A percentile compares a stretch with the other conserved stretches of the same genome.
Evolutionary conservation across 2,888 invertebrate species (phyloP).

Genomic region (Anoncus sp.): DNA sequence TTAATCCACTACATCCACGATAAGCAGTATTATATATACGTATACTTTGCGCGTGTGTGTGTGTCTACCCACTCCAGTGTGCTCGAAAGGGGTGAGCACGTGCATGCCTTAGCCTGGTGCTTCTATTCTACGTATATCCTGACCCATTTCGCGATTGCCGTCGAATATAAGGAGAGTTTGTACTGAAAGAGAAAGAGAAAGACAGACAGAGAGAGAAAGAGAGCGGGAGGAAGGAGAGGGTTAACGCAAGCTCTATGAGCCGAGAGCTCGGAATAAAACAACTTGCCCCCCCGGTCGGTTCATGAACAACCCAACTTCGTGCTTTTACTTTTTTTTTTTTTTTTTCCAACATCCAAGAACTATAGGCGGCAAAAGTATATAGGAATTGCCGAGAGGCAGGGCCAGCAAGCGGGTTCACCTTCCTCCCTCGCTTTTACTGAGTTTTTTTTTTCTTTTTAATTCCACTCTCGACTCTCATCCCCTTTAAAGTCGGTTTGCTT

Average conservation of each 20-base stretch:
- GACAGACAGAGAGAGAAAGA: too few species aligned
- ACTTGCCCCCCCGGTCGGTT: constrained; percentile 8
- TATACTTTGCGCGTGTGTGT: constrained; percentile 2
- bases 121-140: constrained; percentile 69
- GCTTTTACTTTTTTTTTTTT: constrained; percentile 26
- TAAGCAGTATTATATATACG: background rate
- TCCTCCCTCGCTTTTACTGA: constrained; percentile 8
- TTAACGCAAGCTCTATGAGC: constrained; percentile 34
- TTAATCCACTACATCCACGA: constrained; percentile 9
- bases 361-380: constrained; percentile 25
- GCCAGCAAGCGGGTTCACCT: constrained; percentile 21
- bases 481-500: constrained; percentile 30
- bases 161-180: constrained; percentile 47
- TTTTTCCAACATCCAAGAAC: constrained; percentile 29
- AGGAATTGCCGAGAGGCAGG: constrained; percentile 19
- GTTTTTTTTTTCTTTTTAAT: background rate
- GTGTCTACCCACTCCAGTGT: constrained; percentile 31
- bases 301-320: constrained; percentile 46
- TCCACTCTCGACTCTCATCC: constrained; percentile 24
- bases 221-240: too few species aligned
- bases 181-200: constrained; percentile 48
- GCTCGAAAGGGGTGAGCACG: constrained; percentile 38
- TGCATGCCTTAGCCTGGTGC: constrained; percentile 45
- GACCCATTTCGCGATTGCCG: constrained; percentile 78
- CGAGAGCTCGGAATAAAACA: constrained; percentile 49